phyloP scores from a whole-genome alignment of 2,888 invertebrate species.

The Scaptodrosophila latifasciaeformis region DNA sequence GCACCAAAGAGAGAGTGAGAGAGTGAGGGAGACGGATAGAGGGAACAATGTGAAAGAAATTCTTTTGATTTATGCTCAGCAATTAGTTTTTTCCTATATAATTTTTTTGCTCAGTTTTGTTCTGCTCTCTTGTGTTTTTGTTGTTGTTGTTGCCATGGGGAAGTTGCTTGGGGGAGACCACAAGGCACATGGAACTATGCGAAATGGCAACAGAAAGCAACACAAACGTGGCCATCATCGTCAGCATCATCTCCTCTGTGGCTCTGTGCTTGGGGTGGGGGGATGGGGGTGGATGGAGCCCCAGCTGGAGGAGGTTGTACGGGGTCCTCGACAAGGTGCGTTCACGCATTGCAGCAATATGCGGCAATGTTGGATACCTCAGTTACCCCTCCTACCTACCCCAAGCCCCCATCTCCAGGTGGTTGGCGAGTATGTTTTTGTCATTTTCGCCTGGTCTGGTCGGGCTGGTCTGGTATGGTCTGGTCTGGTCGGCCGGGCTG shows the following conservation, averaged over 20 bases:
- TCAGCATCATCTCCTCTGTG: too few species aligned
- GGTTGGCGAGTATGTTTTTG: too few species aligned
- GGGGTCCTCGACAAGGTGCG: constrained; percentile 48
- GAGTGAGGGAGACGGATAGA: neutral
- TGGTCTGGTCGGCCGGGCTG: too few species aligned
- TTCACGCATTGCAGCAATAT: constrained; percentile 58
- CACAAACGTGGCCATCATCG: too few species aligned
- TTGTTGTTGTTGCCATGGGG: neutral
- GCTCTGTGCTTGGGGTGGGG: too few species aligned
- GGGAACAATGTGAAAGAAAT: constrained; percentile 42
- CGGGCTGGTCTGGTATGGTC: neutral
- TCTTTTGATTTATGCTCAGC: constrained; percentile 69
- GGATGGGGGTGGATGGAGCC: constrained; percentile 4
- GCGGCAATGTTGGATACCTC: neutral
- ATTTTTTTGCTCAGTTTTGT: neutral
- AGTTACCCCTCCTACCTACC: constrained; percentile 3
- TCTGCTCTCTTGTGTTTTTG: neutral
- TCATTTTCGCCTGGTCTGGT: constrained; percentile 23
- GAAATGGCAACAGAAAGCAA: too few species aligned
- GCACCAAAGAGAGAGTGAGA: constrained; percentile 1
- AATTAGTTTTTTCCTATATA: constrained; percentile 65
- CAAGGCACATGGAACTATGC: too few species aligned
- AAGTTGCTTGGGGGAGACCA: too few species aligned
- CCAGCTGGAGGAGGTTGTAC: constrained; percentile 8
- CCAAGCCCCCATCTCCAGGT: neutral